A percentile compares a stretch with the other conserved stretches of the same genome.
Conservation (phyloP, 2,113 vertebrate genomes). For the Anser brachyrhynchus region DNA sequence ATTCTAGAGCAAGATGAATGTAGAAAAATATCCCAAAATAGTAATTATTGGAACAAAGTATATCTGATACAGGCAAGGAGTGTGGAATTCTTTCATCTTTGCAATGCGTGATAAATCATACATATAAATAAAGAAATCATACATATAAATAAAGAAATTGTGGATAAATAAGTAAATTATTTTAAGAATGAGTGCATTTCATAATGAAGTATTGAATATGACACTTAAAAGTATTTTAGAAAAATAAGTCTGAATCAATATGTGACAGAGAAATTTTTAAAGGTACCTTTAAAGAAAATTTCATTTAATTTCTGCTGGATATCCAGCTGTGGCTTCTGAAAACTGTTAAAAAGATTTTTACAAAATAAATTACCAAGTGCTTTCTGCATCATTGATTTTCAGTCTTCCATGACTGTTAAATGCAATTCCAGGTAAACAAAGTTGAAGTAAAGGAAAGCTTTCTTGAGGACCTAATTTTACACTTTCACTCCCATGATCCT, state of each 20-base stretch:
- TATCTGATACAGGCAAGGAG: background rate
- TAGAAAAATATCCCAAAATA: background rate
- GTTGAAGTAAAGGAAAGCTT: background rate
- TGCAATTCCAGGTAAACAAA: conserved; percentile 26
- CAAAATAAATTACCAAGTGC: conserved; percentile 71
- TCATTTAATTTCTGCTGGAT: background rate
- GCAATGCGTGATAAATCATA: background rate
- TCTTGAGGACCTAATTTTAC: background rate
- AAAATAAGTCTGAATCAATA: background rate
- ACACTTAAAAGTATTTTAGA: background rate
- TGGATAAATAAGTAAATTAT: background rate
- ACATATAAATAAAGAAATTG: background rate
- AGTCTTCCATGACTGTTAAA: conserved; percentile 77
- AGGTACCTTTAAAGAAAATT: background rate
- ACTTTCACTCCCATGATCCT: background rate
- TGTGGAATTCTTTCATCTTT: conserved; percentile 6
- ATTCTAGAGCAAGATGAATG: background rate
- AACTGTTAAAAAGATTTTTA: conserved; percentile 22
- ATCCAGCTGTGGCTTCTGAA: conserved; percentile 4
- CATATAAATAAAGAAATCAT: background rate
- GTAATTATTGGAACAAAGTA: conserved; percentile 15
- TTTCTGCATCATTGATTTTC: conserved; percentile 82
- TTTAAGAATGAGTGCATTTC: background rate
- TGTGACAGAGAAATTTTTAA: background rate
- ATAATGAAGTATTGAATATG: background rate